Percentiles rank a stretch among this genome's conserved stretches.
Conservation (phyloP, 2,113 vertebrate genomes). For the Daphoenositta chrysoptera region DNA sequence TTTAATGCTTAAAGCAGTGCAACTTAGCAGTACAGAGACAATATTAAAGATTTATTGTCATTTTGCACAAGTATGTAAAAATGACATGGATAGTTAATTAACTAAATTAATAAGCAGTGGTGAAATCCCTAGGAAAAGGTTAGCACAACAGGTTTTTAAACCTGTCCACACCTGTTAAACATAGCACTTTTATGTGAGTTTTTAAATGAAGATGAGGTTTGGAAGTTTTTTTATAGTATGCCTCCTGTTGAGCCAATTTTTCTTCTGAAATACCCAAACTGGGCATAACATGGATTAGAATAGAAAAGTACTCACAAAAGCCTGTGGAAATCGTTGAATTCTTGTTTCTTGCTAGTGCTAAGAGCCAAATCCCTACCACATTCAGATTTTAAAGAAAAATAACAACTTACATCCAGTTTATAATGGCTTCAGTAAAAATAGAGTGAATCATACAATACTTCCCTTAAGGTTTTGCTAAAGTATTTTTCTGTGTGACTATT, state of each 20-base stretch:
- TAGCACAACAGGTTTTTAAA: not conserved
- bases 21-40: not conserved
- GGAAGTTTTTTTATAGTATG: not conserved
- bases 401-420: not conserved
- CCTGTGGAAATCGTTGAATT: not conserved
- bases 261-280: not conserved
- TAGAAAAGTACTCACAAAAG: not conserved
- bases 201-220: not conserved
- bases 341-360: not conserved
- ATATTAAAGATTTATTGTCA: not conserved
- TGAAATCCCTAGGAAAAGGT: not conserved
- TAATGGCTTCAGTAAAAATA: slow-evolving; percentile 17
- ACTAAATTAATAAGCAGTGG: not conserved
- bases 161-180: not conserved
- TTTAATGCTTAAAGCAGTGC: not conserved
- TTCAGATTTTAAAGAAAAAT: slow-evolving; percentile 16
- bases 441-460: not conserved
- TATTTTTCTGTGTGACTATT: not conserved
- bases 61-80: not conserved
- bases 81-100: not conserved
- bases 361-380: not conserved
- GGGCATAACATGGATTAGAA: not conserved
- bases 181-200: not conserved
- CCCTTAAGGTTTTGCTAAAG: not conserved
- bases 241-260: not conserved